These are phyloP conservation scores for Ctenomys sociabilis DNA, from an alignment of 2,113 vertebrate genomes.

Conservation along the genomic window DNA sequence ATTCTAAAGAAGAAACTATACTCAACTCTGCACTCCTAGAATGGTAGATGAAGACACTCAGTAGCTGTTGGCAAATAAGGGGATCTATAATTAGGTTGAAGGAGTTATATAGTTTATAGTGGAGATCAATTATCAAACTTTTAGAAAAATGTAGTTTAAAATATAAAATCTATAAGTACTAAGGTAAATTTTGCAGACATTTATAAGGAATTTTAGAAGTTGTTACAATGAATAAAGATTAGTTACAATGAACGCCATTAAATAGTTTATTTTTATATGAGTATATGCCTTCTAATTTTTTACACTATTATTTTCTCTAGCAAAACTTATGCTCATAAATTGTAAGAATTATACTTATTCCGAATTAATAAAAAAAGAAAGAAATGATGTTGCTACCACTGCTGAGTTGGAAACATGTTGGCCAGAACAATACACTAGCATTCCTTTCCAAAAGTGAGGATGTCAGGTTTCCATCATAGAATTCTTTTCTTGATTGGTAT, in stretches of 20 bases:
- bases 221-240: background rate
- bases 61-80: no score
- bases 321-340: background rate
- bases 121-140: background rate
- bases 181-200: background rate
- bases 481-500: background rate
- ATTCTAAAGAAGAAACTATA: slow-evolving; percentile 12
- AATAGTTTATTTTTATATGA: slow-evolving; percentile 41
- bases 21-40: background rate
- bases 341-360: slow-evolving; percentile 17
- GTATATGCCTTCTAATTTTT: slow-evolving; percentile 15
- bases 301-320: slow-evolving; percentile 34
- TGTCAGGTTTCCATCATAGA: background rate
- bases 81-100: background rate
- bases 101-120: background rate
- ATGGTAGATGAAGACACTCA: no score
- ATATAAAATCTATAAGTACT: background rate
- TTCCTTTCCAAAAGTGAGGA: background rate
- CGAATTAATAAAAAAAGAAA: slow-evolving; percentile 28
- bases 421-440: background rate
- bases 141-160: background rate
- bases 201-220: background rate
- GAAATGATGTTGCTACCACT: background rate
- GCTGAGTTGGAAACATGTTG: background rate
- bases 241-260: background rate